These are phyloP conservation scores for Oncorhynchus keta DNA, from an alignment of 2,113 vertebrate genomes.

Conservation along the genomic window DNA sequence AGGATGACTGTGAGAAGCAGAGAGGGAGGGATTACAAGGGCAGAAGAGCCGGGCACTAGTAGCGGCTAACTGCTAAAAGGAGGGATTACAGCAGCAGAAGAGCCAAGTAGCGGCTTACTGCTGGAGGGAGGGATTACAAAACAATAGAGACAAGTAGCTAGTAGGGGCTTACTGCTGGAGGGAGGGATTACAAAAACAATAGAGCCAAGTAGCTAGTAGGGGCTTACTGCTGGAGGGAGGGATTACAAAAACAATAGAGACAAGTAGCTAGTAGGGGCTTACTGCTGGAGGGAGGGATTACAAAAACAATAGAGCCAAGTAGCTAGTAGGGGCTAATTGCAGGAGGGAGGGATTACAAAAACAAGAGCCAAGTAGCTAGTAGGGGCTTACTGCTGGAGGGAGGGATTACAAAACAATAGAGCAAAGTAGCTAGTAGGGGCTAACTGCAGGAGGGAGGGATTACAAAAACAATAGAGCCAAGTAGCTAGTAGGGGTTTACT, in stretches of 20 bases:
- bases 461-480: not conserved
- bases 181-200: no score
- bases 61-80: not conserved
- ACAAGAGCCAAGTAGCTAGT: conserved; percentile 2
- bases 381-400: not conserved
- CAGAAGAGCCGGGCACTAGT: conserved; percentile 23
- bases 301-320: no score
- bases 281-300: no score
- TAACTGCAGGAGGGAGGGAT: not conserved
- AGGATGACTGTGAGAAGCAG: conserved; percentile 93
- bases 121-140: not conserved
- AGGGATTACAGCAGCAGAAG: not conserved
- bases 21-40: conserved; percentile 76
- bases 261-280: no score
- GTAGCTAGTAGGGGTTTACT: not conserved
- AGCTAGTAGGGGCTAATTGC: no score
- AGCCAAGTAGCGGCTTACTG: not conserved
- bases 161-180: not conserved
- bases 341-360: conserved; percentile 75
- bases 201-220: no score
- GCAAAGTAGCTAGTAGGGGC: not conserved
- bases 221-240: not conserved
- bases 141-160: not conserved
- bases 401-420: not conserved
- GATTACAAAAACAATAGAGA: no score